Base-by-base conservation (phyloP, 2,888 invertebrate genomes). In the Cynaeus angustus region DNA sequence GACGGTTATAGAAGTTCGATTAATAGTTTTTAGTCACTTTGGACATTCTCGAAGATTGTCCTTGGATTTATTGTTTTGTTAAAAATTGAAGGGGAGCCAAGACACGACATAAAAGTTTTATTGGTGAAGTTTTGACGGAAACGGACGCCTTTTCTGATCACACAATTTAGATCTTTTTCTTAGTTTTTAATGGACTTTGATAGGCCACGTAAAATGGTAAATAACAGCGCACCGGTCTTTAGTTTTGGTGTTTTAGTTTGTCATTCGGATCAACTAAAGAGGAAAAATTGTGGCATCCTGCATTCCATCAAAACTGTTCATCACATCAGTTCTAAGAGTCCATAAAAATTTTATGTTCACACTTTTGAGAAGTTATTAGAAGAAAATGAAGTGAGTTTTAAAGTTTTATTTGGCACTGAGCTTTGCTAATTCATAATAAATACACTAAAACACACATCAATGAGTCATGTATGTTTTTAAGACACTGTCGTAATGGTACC, bases 291-390 rank as follows among this genome's bases (percentile, higher is more conserved):
- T 38, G 33, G 13, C 52, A 52, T 52, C 28, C 30, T 52, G 37
- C 37, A 55, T 55, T 55, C 38, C 55, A 38, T n/a, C 38, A 13
- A 38, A 8, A 55, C 50, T 50, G 30, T 28, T 50, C 30, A 50
- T 28, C 28, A 50, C 28, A 30, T 28, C 28, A 10, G 10, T 50
- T 50, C 30, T 28, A 50, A 46, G 46, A 46, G 41, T 6, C 14
- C 16, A 43, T 43, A 58, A 58, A 58, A 58, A 12, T 58, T 58
- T 58, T 58, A 58, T 58, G 56, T 58, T 58, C 56, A 43, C 56
- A 58, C 56, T 58, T 58, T 55, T 55, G 38, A 55, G 21, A 55
- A 55, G 16, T 55, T 55, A 14, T 55, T 55, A 38, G 38, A 38
- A 14, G 55, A 55, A 38, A 55, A 37, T 55, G 55, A 55, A 55